These are phyloP conservation scores for Piprites chloris DNA, from an alignment of 2,113 vertebrate species.

Conservation along the genomic window DNA sequence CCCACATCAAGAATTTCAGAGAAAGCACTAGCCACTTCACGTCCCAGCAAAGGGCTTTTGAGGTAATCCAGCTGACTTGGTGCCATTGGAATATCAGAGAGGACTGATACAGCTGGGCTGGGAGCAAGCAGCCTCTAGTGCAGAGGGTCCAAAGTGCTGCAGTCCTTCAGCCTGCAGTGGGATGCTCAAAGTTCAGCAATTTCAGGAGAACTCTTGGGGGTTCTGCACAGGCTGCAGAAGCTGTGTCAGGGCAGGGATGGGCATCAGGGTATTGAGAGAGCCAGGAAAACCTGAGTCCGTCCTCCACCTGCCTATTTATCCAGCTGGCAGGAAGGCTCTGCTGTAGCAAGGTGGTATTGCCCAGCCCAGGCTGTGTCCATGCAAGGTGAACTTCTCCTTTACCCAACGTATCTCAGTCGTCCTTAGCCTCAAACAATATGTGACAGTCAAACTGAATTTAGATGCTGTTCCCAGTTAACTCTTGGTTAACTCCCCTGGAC, in stretches of 20 bases:
- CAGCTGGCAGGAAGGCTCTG: background rate
- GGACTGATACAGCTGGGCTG: background rate
- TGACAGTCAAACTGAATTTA: background rate
- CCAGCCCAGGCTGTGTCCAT: background rate
- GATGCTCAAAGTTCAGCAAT: background rate
- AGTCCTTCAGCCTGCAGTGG: background rate
- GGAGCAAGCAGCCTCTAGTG: background rate
- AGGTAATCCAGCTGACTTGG: background rate
- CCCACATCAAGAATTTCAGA: background rate
- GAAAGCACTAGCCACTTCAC: background rate
- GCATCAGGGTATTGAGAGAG: background rate
- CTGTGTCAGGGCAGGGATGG: background rate
- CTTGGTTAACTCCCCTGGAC: background rate
- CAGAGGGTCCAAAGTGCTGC: background rate
- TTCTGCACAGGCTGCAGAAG: background rate
- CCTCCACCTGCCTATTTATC: background rate
- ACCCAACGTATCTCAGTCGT: accelerated
- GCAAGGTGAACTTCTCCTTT: background rate
- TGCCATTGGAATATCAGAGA: background rate
- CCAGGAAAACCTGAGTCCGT: background rate
- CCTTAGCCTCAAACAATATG: accelerated
- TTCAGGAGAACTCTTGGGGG: background rate
- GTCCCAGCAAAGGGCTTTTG: background rate
- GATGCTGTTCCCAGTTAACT: background rate
- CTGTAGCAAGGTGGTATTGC: background rate